Base-by-base conservation (phyloP, 2,113 vertebrate genomes). In the Takifugu bimaculatus region DNA sequence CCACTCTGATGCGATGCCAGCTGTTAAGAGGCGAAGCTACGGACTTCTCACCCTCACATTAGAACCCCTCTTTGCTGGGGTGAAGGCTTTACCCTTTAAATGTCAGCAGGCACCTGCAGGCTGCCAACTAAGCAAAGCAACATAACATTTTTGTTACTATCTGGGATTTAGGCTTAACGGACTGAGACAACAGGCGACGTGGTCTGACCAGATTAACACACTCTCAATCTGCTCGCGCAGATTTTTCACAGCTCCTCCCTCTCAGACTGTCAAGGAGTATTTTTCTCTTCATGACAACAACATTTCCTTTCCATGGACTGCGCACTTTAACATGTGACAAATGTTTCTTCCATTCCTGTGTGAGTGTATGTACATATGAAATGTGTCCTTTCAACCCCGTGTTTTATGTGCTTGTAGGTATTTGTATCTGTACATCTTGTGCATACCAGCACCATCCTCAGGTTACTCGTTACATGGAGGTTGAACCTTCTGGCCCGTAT, bases 231-330 rank as follows among this genome's bases (percentile, higher is more conserved):
- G 51, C 11, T 25, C 32, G 5, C 26, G n/a, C 49, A 44, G n/a
- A 27, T 15, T 27, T 47, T 14, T 35, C 10, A 20, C 25, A 6
- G 10, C 13, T 49, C 3, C 6, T 2, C 35, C 35, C 11, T 47
- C 2, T 49, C 27, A 3, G 53, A 42, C 10, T 45, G 45, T 49
- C n/a, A 58, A n/a, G 35, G 54, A 56, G 29, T 51, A 27, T 26
- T 32, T 44, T 57, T 56, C 59, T 60, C 14, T 60, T 4, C 20
- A 32, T 27, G 29, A 12, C 3, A 63, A 35, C 63, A 50, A 13
- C 25, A 11, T 20, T 9, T 27, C 59, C 15, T 56, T 69, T 49
- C 35, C 27, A 43, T 44, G 10, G 2, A 5, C 14, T 3, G 2
- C 1, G 15, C 15, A 11, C 2, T 13, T n/a, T 26, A 7, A 11